Base-by-base conservation (phyloP, 2,888 invertebrate species). In the Heliconius erato region DNA sequence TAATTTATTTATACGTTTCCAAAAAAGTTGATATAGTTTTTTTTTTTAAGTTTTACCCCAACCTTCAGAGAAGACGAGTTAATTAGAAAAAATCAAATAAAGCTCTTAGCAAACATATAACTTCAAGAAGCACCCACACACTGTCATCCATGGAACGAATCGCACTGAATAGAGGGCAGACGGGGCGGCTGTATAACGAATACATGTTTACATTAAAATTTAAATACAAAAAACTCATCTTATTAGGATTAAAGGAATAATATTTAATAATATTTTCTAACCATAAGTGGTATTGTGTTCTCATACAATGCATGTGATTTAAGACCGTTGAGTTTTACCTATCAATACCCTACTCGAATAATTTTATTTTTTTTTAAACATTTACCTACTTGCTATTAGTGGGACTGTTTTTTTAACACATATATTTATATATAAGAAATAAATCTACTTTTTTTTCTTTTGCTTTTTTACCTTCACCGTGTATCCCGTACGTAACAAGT, bases 211-310 rank as follows among this genome's bases (percentile, higher is more conserved):
- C 59, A 63, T 76, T n/a, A 76, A 76, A 63, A 76, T 76, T 76
- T 76, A 63, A n/a, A 76, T 67, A 78, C 40, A 67, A 78, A 78
- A 78, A 78, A 26, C 28, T 78, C 44, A 78, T 67, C 49, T 28
- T 44, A 78, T 28, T 40, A 49, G 69, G 54, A 79, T 69, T 68
- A 68, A 32, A 54, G 69, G n/a, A 54, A 40, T 69, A 59, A 69
- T n/a, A 54, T 54, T 26, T 67, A 67, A 40, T 49, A 78, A 16
- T 35, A n/a, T 28, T 19, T 40, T 14, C 16, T 67, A 28, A 54
- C n/a, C 16, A 19, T 82, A 79, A 82, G 74, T 82, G 82, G 79
- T 63, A 79, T 82, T 82, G 82, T 79, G 32, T 35, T 76, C 44
- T 32, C 16, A 44, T 69, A 76, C 69, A 76, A 76, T 76, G 59